Evolutionary conservation across 2,888 invertebrate genomes (phyloP), one percentile per base, ranked within the genome.

Genomic region (Malthinus flaveolus): DNA sequence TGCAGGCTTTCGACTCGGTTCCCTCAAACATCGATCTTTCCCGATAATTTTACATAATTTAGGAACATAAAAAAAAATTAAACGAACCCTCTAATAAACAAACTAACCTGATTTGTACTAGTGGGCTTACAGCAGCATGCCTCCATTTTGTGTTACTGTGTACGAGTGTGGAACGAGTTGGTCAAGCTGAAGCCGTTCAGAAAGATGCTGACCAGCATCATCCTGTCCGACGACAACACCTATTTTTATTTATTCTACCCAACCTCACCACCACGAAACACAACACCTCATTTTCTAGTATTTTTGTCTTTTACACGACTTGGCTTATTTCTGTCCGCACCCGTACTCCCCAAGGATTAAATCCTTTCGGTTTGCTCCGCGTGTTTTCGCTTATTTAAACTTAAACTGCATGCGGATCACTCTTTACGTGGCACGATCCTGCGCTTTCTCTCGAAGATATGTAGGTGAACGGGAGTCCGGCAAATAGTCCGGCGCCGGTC

Each of bases 61-160:
- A 42, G 23, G n/a, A n/a, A 23, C n/a, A 42, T 42, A 42, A 15
- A 42, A 13, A 23, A 42, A 39, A 42, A 9, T 7, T 42, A 15
- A 15, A 11, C 56, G 47, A 23, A 23, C 23, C 23, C 23, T 23
- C 23, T 59, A 57, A 56, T 54, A 59, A 39, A 10, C 37, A 61
- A 65, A 73, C 76, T 74, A 73, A 78, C 78, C 78, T 77, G 75
- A 71, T 74, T 75, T 73, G 68, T 76, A 73, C 74, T 73, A 71
- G 75, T 71, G 73, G 72, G 71, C 73, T 72, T 73, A 75, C 72
- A 74, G 68, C 68, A 71, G 71, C 71, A 71, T 72, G 68, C 71
- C 71, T 70, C 72, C 72, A 72, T 72, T 68, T 71, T 71, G 71
- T 68, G 68, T 68, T 66, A 66, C 68, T 66, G 70, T 66, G 67